Conservation (phyloP, 30 jellyfish, hydroid and myxozoan species). For the Clytia hemisphaerica region DNA sequence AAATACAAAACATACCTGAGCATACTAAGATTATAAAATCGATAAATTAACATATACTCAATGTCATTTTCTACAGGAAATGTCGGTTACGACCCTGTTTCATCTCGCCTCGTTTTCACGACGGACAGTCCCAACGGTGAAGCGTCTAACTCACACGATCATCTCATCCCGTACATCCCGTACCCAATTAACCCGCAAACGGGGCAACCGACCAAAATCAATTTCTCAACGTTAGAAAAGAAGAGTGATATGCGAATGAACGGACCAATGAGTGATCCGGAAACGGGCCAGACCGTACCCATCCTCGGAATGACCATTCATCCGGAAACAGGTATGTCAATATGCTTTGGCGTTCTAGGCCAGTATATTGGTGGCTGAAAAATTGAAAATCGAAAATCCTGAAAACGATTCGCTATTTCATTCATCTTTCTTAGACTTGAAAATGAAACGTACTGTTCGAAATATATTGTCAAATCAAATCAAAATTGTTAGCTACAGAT, state of each 20-base stretch:
- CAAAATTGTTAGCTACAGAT: too few relatives aligned
- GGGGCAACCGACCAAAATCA: conserved; percentile 63
- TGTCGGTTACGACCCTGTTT: conserved; percentile 89
- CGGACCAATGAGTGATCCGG: conserved; percentile 86
- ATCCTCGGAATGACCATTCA: conserved; percentile 93
- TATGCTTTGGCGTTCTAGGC: too few relatives aligned
- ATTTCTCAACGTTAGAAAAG: conserved; percentile 64
- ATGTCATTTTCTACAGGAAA: conserved; percentile 43
- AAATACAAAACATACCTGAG: too few relatives aligned
- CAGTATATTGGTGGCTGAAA: too few relatives aligned
- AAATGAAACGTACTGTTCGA: too few relatives aligned
- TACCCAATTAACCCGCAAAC: conserved; percentile 70
- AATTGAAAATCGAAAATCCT: too few relatives aligned
- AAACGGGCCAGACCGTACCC: conserved; percentile 83
- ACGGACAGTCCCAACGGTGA: conserved; percentile 91
- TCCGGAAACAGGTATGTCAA: conserved; percentile 70
- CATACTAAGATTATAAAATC: too few relatives aligned
- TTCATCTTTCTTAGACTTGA: too few relatives aligned
- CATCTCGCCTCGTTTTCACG: conserved; percentile 80
- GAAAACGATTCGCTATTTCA: too few relatives aligned
- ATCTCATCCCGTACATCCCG: conserved; percentile 80
- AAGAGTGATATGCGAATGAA: conserved; percentile 73
- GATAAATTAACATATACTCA: too few relatives aligned
- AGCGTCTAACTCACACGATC: conserved; percentile 80
- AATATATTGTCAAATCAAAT: too few relatives aligned